phyloP scores from a whole-genome alignment of 1,140 invertebrate species.

The Frieseomelitta varia region DNA sequence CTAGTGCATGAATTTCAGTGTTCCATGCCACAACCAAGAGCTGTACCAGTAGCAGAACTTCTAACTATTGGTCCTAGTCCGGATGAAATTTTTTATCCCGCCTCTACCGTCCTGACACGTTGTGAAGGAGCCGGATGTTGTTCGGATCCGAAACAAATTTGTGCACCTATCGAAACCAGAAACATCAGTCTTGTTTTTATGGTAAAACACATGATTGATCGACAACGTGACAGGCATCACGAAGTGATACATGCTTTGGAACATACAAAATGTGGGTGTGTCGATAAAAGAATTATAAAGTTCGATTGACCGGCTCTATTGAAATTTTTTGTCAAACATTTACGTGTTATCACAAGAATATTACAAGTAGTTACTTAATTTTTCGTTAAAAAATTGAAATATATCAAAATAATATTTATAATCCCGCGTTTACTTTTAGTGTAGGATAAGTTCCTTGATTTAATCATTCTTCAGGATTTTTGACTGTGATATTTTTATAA shows the following conservation, averaged over 20 bases:
- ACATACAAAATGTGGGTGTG: constrained; percentile 74
- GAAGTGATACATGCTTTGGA: constrained; percentile 75
- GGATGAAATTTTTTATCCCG: constrained; percentile 77
- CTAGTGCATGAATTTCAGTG: constrained; percentile 76
- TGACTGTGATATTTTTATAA: constrained; percentile 61
- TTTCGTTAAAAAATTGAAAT: constrained; percentile 1
- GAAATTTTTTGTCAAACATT: not conserved
- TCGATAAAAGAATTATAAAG: constrained; percentile 42
- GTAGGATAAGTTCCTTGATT: constrained; percentile 32
- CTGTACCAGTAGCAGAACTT: constrained; percentile 74
- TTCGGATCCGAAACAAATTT: constrained; percentile 69
- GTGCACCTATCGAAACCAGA: constrained; percentile 71
- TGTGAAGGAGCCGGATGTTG: constrained; percentile 78
- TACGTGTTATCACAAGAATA: not conserved
- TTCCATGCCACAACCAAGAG: constrained; percentile 73
- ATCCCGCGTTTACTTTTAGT: not conserved
- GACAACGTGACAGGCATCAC: constrained; percentile 74
- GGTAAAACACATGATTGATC: constrained; percentile 76
- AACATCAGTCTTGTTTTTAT: constrained; percentile 77
- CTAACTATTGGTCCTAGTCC: constrained; percentile 72
- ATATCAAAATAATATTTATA: constrained; percentile 26
- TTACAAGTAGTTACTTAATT: constrained; percentile 20
- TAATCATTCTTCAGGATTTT: constrained; percentile 25
- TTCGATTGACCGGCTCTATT: constrained; percentile 7
- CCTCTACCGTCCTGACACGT: constrained; percentile 76